Conservation (phyloP, 2,113 vertebrate genomes). For the Craseonycteris thonglongyai region DNA sequence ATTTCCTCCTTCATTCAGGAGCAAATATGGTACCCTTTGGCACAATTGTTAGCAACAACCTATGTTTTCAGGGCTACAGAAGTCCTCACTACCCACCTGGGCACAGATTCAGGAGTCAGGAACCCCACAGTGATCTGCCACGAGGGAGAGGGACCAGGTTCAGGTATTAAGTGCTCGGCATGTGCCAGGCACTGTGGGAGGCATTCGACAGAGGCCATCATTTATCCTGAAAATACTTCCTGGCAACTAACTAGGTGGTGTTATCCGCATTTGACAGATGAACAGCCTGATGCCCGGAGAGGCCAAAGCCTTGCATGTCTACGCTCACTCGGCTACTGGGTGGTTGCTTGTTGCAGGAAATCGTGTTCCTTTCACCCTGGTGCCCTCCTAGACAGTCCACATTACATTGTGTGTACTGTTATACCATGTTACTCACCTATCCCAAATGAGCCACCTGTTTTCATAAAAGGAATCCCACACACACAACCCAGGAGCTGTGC, state of each 20-base stretch:
- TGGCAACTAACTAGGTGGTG: neutral
- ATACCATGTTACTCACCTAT: neutral
- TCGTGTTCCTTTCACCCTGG: fast-evolving
- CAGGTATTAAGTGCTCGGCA: neutral
- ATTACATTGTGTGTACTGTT: neutral
- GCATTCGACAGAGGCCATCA: neutral
- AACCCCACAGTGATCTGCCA: neutral
- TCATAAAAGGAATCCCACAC: neutral
- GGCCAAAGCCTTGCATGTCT: neutral
- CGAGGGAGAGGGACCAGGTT: neutral
- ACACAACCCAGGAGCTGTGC: slow-evolving; percentile 2
- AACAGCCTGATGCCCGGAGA: neutral
- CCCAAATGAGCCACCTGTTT: slow-evolving; percentile 37
- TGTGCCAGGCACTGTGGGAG: neutral
- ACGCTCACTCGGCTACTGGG: neutral
- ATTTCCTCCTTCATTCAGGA: neutral
- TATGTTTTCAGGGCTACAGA: neutral
- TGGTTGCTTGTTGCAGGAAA: neutral
- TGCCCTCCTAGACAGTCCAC: neutral
- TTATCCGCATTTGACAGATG: neutral
- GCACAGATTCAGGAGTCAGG: neutral
- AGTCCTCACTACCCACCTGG: neutral
- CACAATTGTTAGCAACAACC: neutral
- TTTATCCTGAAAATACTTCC: neutral
- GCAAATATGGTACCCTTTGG: neutral